Conservation (phyloP, 2,113 vertebrate genomes). For the Madoqua kirkii region DNA sequence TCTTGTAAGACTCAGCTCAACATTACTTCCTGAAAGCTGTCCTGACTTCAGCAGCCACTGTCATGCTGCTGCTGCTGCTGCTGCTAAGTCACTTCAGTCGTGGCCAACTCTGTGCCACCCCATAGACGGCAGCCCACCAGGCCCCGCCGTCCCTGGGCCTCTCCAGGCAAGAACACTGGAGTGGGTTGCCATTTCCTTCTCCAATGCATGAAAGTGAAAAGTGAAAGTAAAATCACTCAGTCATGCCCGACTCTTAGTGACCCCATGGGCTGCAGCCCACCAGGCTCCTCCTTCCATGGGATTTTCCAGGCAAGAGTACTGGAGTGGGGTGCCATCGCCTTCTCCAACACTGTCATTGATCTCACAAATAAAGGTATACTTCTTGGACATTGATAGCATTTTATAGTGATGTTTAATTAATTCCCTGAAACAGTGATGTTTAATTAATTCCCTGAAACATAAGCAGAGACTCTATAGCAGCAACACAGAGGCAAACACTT, state of each 20-base stretch:
- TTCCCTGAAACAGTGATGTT: not conserved
- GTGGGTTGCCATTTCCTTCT: too few relatives aligned
- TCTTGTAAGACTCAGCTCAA: not conserved
- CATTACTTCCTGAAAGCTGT: not conserved
- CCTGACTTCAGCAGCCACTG: not conserved
- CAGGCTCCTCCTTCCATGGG: too few relatives aligned
- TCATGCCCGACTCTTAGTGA: too few relatives aligned
- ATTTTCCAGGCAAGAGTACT: too few relatives aligned
- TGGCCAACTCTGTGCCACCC: too few relatives aligned
- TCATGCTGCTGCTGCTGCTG: not conserved
- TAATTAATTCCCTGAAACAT: not conserved
- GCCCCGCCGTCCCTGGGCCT: accelerated
- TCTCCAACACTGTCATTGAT: not conserved
- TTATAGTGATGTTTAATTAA: not conserved
- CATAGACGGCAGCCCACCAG: too few relatives aligned
- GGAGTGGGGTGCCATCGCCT: too few relatives aligned
- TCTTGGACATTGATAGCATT: not conserved
- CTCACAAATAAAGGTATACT: not conserved
- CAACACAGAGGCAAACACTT: not conserved
- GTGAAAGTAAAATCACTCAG: too few relatives aligned
- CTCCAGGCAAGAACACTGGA: too few relatives aligned
- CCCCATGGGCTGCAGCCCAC: too few relatives aligned
- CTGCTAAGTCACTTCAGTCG: too few relatives aligned
- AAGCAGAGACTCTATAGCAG: not conserved
- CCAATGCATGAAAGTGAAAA: too few relatives aligned